Base-by-base conservation (phyloP, 1,140 invertebrate genomes). In the Papilio machaon region DNA sequence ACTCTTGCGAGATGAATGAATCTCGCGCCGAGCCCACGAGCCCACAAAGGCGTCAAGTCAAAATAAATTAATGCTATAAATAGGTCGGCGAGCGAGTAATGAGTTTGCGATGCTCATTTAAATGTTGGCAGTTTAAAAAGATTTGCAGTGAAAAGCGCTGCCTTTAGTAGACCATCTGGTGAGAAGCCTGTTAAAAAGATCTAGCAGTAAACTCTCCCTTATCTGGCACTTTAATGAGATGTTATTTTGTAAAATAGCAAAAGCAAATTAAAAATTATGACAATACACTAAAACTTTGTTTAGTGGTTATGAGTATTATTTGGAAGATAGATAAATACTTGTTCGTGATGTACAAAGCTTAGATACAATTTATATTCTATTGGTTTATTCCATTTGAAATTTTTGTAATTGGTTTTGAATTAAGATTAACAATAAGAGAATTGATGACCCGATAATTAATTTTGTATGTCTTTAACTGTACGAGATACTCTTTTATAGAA, bases 41-140 rank as follows among this genome's bases (percentile, higher is more conserved):
- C 73, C 46, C 73, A 23, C 9, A 54, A 49, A 75, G 23, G 47
- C 73, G 73, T 75, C n/a, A 75, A 52, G 73, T 52, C 43, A 52
- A 75, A 75, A 75, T 75, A 49, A 75, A 75, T 75, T 75, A n/a
- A 75, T 47, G 46, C 73, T 75, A 75, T 75, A 49, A 75, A 75
- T 75, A 75, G 73, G 73, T 75, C 73, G 73, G n/a, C 73, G 17
- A 0, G 73, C 73, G n/a, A 11, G 43, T 75, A 75, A 75, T 52
- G 73, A 75, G 73, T 30, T 47, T 46, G 70, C 70, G 17, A 47
- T 38, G 70, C 70, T 73, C 43, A 73, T 73, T 49, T 49, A 75
- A 75, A 75, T 49, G 73, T 46, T 47, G 43, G 73, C n/a, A 52
- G 73, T 75, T 75, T 75, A 54, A 75, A 52, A 35, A 75, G 47